Conservation (phyloP, 92 coral and sea anemone genomes). For the Plumapathes pennacea region DNA sequence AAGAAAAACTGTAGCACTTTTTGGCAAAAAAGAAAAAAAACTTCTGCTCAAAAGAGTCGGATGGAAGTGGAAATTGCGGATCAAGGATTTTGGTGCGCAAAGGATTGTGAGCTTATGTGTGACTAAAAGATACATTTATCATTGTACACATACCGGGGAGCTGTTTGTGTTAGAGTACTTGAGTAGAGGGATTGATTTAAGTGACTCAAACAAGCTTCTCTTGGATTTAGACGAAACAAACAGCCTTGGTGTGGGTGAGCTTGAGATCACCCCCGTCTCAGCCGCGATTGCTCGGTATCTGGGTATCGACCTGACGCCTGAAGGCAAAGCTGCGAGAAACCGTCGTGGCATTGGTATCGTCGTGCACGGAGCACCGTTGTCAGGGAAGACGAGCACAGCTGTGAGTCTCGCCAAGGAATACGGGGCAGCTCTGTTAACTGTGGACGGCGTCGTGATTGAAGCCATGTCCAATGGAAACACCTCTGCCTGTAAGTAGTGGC, state of each 20-base stretch:
- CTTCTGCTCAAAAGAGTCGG: no score
- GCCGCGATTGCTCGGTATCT: slow-evolving; percentile 97
- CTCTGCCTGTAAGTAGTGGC: slow-evolving; percentile 66
- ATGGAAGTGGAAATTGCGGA: no score
- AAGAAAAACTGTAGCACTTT: no score
- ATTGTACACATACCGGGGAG: no score
- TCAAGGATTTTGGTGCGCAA: no score
- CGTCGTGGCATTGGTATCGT: slow-evolving; percentile 94
- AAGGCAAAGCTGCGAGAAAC: slow-evolving; percentile 97
- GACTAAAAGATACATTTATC: no score
- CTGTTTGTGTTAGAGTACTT: no score
- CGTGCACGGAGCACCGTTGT: slow-evolving; percentile 86
- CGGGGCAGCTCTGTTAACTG: slow-evolving; percentile 82
- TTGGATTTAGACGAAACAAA: no score
- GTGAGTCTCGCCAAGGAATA: slow-evolving; percentile 82
- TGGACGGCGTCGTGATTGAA: slow-evolving; percentile 88
- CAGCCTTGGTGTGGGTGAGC: slow-evolving; percentile 90
- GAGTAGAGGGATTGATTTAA: no score
- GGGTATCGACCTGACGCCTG: slow-evolving; percentile 94
- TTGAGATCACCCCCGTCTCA: slow-evolving; percentile 98
- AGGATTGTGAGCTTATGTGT: no score
- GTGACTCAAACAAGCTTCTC: no score
- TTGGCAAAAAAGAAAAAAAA: no score
- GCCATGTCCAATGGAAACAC: slow-evolving; percentile 89
- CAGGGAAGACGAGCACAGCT: slow-evolving; percentile 93